phyloP scores from a whole-genome alignment of 1,140 invertebrate genomes.

The Drosophila funebris region DNA sequence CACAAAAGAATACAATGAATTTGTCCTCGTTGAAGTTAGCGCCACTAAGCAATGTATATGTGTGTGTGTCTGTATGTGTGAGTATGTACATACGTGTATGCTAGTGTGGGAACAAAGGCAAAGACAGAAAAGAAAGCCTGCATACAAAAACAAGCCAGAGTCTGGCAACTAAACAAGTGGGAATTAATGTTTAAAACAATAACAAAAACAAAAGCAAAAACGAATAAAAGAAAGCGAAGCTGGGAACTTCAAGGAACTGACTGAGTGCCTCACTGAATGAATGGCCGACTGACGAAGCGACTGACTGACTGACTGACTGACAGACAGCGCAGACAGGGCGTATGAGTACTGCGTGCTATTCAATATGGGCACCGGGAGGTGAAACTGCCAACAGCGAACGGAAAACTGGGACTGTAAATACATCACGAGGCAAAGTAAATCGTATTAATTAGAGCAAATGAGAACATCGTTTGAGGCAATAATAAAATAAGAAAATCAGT shows the following conservation, averaged over 20 bases:
- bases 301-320: constrained; percentile 23
- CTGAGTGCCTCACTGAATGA: constrained; percentile 42
- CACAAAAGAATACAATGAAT: constrained; percentile 31
- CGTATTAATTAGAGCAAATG: constrained; percentile 71
- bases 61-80: not conserved
- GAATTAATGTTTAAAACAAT: constrained; percentile 79
- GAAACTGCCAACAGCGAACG: not conserved
- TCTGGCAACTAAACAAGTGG: constrained; percentile 75
- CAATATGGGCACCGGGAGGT: not conserved
- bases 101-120: constrained; percentile 50
- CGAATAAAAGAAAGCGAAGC: constrained; percentile 19
- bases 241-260: constrained; percentile 35
- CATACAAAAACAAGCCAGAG: constrained; percentile 52
- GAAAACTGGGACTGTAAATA: constrained; percentile 9
- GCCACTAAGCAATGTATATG: constrained; percentile 20
- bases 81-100: constrained; percentile 27
- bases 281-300: constrained; percentile 33
- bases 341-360: constrained; percentile 60
- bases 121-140: constrained; percentile 39
- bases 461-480: constrained; percentile 60
- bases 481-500: constrained; percentile 63
- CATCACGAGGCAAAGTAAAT: constrained; percentile 34
- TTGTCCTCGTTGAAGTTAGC: constrained; percentile 30
- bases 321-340: constrained; percentile 40
- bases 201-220: constrained; percentile 54